Evolutionary conservation across 2,888 invertebrate genomes (phyloP).

Genomic region (Schizaphis graminum): DNA sequence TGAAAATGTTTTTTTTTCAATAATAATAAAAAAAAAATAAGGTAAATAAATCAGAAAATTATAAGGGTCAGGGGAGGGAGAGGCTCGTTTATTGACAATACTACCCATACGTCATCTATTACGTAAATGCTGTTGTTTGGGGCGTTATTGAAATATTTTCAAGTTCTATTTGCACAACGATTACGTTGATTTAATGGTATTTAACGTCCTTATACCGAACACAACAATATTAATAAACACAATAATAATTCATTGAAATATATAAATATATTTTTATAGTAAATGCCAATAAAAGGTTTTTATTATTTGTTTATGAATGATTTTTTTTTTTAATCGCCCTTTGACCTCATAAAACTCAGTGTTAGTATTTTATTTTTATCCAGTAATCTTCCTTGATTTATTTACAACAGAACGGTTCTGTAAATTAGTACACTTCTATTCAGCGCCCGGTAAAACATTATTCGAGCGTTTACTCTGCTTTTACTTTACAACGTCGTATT

Average conservation of each 20-base stretch:
- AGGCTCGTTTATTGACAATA: neutral
- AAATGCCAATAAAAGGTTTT: neutral
- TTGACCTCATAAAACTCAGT: neutral
- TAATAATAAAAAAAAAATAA: neutral
- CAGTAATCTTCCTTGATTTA: constrained; percentile 17
- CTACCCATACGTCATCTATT: neutral
- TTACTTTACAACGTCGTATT: neutral
- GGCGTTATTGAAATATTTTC: constrained; percentile 3
- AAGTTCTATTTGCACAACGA: neutral
- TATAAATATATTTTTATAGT: neutral
- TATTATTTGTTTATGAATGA: neutral
- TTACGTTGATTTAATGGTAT: neutral
- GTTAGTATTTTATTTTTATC: neutral
- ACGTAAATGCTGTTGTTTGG: neutral
- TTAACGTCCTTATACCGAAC: neutral
- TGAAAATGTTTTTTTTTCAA: neutral
- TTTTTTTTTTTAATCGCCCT: neutral
- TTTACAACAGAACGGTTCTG: neutral
- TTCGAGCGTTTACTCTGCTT: neutral
- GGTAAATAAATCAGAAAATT: neutral
- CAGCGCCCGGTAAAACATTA: neutral
- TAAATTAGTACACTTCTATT: neutral
- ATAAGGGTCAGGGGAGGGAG: neutral
- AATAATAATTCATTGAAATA: constrained; percentile 9
- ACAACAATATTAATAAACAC: too few relatives aligned